A percentile compares a stretch with the other conserved stretches of the same genome.
Conservation (phyloP, 2,113 vertebrate genomes). For the Istiophorus platypterus region DNA sequence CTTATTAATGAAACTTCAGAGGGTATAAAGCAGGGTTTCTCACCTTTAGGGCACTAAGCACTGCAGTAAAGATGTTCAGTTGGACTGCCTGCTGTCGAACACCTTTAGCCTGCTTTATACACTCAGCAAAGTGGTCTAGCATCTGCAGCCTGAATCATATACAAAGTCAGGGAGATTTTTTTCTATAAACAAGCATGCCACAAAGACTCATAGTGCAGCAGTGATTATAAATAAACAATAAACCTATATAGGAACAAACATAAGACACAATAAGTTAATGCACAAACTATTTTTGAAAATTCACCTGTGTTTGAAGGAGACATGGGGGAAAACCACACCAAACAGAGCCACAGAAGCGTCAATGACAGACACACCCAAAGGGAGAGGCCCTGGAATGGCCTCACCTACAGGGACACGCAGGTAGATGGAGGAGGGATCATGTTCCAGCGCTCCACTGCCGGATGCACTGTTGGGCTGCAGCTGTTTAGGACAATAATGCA, state of each 20-base stretch:
- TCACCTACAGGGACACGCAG: constrained; percentile 94
- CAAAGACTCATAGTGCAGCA: background rate
- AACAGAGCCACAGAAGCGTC: constrained; percentile 98
- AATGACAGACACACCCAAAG: constrained; percentile 96
- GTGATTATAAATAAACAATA: background rate
- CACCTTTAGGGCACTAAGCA: constrained; percentile 98
- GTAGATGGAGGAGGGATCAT: constrained; percentile 98
- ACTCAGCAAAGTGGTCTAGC: constrained; percentile 99
- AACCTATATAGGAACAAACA: background rate
- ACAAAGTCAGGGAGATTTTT: background rate
- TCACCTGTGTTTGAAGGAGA: constrained; percentile 98
- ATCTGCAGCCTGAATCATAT: constrained; percentile 91
- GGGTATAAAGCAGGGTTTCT: constrained; percentile 18
- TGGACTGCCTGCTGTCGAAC: constrained; percentile 98
- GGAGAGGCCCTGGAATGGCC: constrained; percentile 95
- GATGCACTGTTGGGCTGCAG: constrained; percentile 98
- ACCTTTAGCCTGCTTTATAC: constrained; percentile 98
- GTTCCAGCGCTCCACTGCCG: constrained; percentile 97
- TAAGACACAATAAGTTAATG: too few relatives aligned
- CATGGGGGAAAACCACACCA: constrained; percentile 98
- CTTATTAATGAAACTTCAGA: background rate
- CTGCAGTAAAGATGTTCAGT: constrained; percentile 98
- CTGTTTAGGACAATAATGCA: constrained; percentile 74
- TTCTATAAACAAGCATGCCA: background rate
- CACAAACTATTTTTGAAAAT: background rate